Conservation (phyloP, 2,797 vertebrate genomes). For the Kryptopterus vitreolus region DNA sequence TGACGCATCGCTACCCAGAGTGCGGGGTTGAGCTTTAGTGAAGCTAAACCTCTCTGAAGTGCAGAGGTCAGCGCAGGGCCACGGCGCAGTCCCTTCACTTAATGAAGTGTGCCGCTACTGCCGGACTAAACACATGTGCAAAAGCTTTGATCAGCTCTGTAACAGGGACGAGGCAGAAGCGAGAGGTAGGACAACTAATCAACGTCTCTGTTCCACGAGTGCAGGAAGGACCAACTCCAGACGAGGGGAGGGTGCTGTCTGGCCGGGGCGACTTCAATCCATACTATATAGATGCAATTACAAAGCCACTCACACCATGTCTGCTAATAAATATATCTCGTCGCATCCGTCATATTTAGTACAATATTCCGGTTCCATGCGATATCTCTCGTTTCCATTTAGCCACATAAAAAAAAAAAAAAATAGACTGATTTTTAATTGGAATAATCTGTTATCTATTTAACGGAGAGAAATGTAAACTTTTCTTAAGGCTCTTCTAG, state of each 20-base stretch:
- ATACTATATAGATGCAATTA: slow-evolving; percentile 3
- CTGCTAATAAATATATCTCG: slow-evolving; percentile 16
- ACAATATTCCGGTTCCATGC: not conserved
- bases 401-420: not conserved
- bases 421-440: slow-evolving; percentile 48
- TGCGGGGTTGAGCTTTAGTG: slow-evolving; percentile 2
- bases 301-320: slow-evolving; percentile 21
- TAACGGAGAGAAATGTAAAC: slow-evolving; percentile 64
- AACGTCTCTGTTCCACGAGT: slow-evolving; percentile 40
- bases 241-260: slow-evolving; percentile 20
- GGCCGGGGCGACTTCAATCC: not conserved
- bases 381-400: not conserved
- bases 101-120: slow-evolving; percentile 58
- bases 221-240: slow-evolving; percentile 40
- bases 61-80: slow-evolving; percentile 52
- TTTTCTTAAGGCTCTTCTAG: slow-evolving; percentile 59
- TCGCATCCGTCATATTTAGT: slow-evolving; percentile 12
- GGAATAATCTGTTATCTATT: slow-evolving; percentile 46
- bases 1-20: not conserved
- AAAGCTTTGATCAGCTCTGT: slow-evolving; percentile 60
- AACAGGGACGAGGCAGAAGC: slow-evolving; percentile 37
- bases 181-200: slow-evolving; percentile 39
- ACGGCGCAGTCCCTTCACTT: slow-evolving; percentile 41
- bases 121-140: slow-evolving; percentile 57
- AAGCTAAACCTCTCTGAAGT: slow-evolving; percentile 38